Evolutionary conservation across 2,888 invertebrate genomes (phyloP), one percentile per base, ranked within the genome.

Genomic region (Dicyrtomina minuta): DNA sequence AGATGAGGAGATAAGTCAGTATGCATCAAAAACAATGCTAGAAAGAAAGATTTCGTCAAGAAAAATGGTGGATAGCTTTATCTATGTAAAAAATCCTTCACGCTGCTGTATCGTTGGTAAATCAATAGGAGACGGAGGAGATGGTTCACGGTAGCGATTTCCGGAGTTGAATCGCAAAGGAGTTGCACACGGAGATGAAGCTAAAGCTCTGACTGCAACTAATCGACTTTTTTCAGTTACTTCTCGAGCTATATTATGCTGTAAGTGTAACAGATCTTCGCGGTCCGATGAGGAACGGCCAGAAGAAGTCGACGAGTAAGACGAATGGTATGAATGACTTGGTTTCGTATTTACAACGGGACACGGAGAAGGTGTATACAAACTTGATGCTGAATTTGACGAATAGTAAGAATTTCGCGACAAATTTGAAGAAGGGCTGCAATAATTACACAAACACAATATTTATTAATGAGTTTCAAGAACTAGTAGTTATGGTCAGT

Each of bases 1-100:
- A 91, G 79, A 77, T 83, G 82, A 55, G 79, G 75, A 6, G 80
- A 79, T 17, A 80, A 74, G 70, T 80, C 80, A n/a, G 80, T 75
- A 79, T 80, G 80, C 81, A 81, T 81, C 73, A 74, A 76, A 70
- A 58, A 26, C 8, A 24, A n/a, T 51, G 20, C 1, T 17, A 39
- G n/a, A 53, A n/a, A n/a, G n/a, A 20, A 27, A 53, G 39, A 3
- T n/a, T n/a, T n/a, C n/a, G 4, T 46, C 15, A 59, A 49, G 59
- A 26, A 62, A 22, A 66, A 27, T 20, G 39, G 33, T 44, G 24
- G 4, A 22, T 10, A 12, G n/a, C 55, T 26, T 55, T 49, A 66
- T 65, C 74, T 71, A 77, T 58, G 78, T 77, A 65, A 78, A 78
- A 60, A 77, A 78, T 41, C 77, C 77, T 74, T 78, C 78, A 41